These are phyloP conservation scores for Rallus crepitans DNA, from an alignment of 2,797 vertebrate species.

Conservation along the genomic window DNA sequence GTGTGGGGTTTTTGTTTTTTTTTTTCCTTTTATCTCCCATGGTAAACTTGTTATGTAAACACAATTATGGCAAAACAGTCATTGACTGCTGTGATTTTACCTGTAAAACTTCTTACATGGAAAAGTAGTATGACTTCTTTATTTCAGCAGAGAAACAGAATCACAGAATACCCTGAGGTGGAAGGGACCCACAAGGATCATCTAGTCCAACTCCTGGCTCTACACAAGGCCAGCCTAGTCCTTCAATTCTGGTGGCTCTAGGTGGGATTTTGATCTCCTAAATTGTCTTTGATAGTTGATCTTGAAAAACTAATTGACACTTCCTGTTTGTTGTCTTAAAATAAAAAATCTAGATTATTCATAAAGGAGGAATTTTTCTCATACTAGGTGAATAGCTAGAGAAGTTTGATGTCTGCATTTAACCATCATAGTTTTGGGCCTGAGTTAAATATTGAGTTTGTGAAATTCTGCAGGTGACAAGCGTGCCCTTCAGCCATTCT, in stretches of 20 bases:
- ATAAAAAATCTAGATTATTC: background rate
- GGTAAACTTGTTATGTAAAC: background rate
- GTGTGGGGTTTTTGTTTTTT: background rate
- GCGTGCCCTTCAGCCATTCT: background rate
- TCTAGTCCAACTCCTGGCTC: too few relatives aligned
- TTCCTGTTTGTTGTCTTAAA: background rate
- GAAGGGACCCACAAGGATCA: too few relatives aligned
- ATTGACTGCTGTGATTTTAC: background rate
- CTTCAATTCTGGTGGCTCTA: background rate
- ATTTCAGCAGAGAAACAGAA: background rate
- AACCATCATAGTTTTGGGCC: background rate
- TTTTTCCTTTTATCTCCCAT: slow-evolving; percentile 14
- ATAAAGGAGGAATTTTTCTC: background rate
- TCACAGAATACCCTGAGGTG: too few relatives aligned
- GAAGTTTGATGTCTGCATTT: background rate
- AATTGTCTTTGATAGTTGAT: background rate
- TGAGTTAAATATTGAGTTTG: background rate
- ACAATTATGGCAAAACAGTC: background rate
- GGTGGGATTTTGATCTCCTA: background rate
- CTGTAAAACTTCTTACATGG: background rate
- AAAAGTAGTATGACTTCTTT: background rate
- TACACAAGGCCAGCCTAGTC: too few relatives aligned
- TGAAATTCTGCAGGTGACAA: background rate
- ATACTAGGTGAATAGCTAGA: background rate
- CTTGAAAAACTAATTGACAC: background rate